Evolutionary conservation across 2,797 vertebrate genomes (phyloP).

Genomic region (Harpagifer antarcticus): DNA sequence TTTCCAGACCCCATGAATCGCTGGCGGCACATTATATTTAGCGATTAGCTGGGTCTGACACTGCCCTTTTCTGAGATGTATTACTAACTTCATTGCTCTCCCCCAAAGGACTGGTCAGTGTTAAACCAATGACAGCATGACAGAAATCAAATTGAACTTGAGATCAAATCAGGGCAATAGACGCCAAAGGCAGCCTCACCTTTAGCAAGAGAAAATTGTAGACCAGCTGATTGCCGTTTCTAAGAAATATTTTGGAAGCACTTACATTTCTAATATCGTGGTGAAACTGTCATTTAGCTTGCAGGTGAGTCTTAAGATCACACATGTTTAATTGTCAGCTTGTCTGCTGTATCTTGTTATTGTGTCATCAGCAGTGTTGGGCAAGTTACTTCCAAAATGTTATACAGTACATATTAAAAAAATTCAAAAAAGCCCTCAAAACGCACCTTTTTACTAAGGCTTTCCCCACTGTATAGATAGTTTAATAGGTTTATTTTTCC

Average conservation of each 20-base stretch:
- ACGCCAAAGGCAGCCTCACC: constrained; percentile 62
- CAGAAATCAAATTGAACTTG: constrained; percentile 76
- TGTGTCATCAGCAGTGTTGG: background rate
- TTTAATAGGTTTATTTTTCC: no score
- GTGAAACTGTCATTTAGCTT: background rate
- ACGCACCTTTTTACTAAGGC: no score
- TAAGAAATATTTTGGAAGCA: constrained; percentile 7
- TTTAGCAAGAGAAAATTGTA: constrained; percentile 57
- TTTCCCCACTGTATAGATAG: no score
- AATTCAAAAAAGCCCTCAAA: no score
- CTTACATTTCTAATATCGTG: constrained; percentile 4
- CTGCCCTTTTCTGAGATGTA: constrained; percentile 76
- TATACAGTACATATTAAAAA: no score
- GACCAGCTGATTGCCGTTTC: constrained; percentile 34
- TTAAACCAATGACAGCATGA: constrained; percentile 69
- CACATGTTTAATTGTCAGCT: background rate
- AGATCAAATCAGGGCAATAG: constrained; percentile 69
- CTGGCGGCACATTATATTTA: constrained; percentile 67
- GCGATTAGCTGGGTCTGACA: constrained; percentile 62
- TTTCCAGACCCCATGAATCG: constrained; percentile 59
- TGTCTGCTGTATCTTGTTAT: background rate
- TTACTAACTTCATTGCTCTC: constrained; percentile 71
- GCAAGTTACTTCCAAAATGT: no score
- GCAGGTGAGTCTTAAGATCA: background rate
- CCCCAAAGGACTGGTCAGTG: constrained; percentile 62